phyloP scores from a whole-genome alignment of 2,888 invertebrate species.

The Limnephilus auricula region DNA sequence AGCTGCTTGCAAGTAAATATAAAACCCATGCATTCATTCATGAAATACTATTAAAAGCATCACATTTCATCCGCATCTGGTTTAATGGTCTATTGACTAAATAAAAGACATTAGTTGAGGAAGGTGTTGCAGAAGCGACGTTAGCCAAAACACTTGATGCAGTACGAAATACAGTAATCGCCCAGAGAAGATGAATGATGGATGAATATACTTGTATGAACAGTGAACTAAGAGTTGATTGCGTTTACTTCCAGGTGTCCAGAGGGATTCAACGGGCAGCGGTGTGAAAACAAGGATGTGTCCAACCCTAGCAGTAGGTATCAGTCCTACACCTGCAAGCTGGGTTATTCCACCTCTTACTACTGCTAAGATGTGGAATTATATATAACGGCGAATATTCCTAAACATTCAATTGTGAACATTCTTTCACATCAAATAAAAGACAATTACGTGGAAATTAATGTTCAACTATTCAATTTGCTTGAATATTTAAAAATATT shows the following conservation, averaged over 20 bases:
- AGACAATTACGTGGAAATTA: constrained; percentile 44
- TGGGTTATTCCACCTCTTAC: constrained; percentile 87
- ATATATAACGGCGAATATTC: constrained; percentile 43
- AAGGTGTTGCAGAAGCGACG: background rate
- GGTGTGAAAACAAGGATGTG: constrained; percentile 89
- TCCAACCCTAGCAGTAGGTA: constrained; percentile 87
- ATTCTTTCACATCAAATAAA: constrained; percentile 34
- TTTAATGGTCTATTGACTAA: background rate
- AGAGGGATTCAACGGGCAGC: constrained; percentile 87
- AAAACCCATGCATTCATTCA: background rate
- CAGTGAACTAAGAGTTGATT: background rate
- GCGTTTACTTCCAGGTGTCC: constrained; percentile 81
- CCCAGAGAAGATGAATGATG: too few relatives aligned
- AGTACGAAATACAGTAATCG: background rate
- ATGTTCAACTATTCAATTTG: constrained; percentile 4
- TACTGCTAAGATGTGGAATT: constrained; percentile 79
- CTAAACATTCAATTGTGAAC: constrained; percentile 26
- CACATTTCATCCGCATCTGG: background rate
- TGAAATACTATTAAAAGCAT: background rate
- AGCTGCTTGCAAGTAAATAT: constrained; percentile 91
- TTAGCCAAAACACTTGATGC: background rate
- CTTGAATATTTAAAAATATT: constrained; percentile 13
- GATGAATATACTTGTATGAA: background rate
- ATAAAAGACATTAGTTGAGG: background rate
- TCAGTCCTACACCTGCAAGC: constrained; percentile 87